Percentiles rank a stretch among this genome's conserved stretches.
phyloP scores from a whole-genome alignment of 2,113 vertebrate genomes.

The Vulpes lagopus region DNA sequence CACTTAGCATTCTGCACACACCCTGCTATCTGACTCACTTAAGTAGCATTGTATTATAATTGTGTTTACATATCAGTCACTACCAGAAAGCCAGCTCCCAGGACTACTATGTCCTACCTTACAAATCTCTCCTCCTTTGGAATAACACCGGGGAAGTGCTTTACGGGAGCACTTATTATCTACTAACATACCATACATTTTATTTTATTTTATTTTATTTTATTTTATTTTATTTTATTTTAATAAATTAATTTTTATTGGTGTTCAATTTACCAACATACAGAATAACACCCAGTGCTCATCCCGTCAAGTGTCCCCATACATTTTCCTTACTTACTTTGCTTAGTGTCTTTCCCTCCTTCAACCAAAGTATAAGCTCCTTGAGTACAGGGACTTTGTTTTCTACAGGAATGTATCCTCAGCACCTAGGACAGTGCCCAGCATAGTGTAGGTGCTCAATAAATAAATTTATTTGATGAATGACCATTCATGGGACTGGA shows the following conservation, averaged over 20 bases:
- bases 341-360: background rate
- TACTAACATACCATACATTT: background rate
- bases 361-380: background rate
- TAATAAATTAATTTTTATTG: too few species aligned
- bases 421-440: constrained; percentile 43
- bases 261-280: too few species aligned
- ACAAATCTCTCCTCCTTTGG: background rate
- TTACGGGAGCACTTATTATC: background rate
- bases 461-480: background rate
- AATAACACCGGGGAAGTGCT: background rate
- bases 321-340: background rate
- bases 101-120: background rate
- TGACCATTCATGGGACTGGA: background rate
- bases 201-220: too few species aligned
- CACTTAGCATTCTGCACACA: constrained; percentile 66
- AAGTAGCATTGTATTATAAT: constrained; percentile 63
- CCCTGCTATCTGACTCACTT: constrained; percentile 49
- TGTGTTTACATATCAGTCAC: constrained; percentile 60
- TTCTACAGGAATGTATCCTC: background rate
- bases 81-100: background rate
- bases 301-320: too few species aligned
- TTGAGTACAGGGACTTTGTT: background rate
- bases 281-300: too few species aligned
- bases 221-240: too few species aligned
- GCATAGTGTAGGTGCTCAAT: background rate